Evolutionary conservation across 2,888 invertebrate species (phyloP), one percentile per base, ranked within the genome.

Genomic region (Drosophila bunnanda): DNA sequence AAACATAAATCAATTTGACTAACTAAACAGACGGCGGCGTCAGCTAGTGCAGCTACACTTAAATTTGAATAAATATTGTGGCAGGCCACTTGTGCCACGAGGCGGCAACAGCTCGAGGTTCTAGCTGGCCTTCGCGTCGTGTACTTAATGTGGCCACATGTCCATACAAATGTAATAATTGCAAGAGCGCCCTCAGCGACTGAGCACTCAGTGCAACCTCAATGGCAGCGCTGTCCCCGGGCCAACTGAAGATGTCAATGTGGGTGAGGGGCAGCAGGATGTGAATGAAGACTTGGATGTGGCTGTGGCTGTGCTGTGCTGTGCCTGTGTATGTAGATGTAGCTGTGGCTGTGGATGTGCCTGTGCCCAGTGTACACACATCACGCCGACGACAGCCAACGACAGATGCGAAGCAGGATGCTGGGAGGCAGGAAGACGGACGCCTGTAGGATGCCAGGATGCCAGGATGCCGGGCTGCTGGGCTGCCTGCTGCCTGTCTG

Each of bases 141-240:
- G 80, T 82, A 70, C 79, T 80, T 85, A 81, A 82, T 82, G 76
- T 79, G 79, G 54, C 62, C 82, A 77, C 82, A 82, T 76, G 76
- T 73, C 71, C 87, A 75, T 79, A 75, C 74, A 78, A 79, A 85
- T 84, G 82, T 84, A 75, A 82, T 84, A 84, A 82, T 85, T 84
- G 58, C 75, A 52, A 52, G 74, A 77, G 65, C 65, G 72, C 43
- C 65, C 52, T 17, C 75, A 61, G 17, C 64, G 60, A 36, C 50
- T 54, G 44, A 68, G 68, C 48, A 58, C 66, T 69, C 60, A 43
- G 67, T 75, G 80, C 76, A 86, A 80, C 79, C 83, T 85, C 80
- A 84, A 80, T 77, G 81, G 60, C 76, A 79, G 41, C 53, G 12
- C 54, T 66, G 64, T 46, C 56, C 70, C 32, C 52, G 48, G 72